Conservation (phyloP, 2,113 vertebrate genomes). For the Setophaga kirtlandii region DNA sequence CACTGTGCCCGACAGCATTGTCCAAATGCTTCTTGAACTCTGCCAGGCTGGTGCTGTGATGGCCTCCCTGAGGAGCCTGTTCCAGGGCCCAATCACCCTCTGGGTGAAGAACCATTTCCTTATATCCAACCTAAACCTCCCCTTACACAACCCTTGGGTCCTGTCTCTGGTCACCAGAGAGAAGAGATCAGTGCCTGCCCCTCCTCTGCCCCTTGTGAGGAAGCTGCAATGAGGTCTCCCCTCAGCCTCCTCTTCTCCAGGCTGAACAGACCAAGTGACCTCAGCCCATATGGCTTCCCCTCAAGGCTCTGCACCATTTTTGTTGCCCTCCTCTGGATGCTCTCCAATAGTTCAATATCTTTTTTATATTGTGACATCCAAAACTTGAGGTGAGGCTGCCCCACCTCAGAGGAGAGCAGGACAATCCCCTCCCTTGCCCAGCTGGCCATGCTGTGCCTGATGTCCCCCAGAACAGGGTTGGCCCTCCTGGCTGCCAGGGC, state of each 20-base stretch:
- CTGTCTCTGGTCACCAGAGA: neutral
- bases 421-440: neutral
- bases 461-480: neutral
- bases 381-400: rapidly evolving
- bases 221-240: neutral
- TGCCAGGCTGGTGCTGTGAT: neutral
- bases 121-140: rapidly evolving
- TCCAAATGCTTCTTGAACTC: neutral
- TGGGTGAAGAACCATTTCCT: neutral
- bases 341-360: rapidly evolving
- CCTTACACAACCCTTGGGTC: rapidly evolving
- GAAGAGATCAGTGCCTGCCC: neutral
- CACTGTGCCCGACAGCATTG: rapidly evolving
- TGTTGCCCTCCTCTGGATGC: rapidly evolving
- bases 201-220: rapidly evolving
- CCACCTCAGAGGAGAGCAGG: neutral
- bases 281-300: rapidly evolving
- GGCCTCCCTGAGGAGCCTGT: neutral
- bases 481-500: neutral
- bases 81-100: rapidly evolving
- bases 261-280: neutral
- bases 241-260: neutral
- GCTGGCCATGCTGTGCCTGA: neutral
- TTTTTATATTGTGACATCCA: neutral
- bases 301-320: neutral